Percentiles rank a stretch among this genome's conserved stretches.
phyloP scores from a whole-genome alignment of 2,888 invertebrate species.

The Tipula unca region DNA sequence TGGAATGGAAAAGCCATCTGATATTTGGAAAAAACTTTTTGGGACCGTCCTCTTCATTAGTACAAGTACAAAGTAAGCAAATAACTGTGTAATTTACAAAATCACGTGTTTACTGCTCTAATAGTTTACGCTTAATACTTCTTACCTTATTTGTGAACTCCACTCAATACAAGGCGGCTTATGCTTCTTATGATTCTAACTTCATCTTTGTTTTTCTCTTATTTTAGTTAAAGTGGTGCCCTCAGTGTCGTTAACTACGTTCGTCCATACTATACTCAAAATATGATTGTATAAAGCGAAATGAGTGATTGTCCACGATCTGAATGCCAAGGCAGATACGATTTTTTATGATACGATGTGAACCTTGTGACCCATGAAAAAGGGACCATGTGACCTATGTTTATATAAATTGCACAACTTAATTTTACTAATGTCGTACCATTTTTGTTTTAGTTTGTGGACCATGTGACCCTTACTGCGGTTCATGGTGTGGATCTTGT shows the following conservation, averaged over 20 bases:
- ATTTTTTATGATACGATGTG: conserved; percentile 40
- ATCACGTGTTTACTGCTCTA: not conserved
- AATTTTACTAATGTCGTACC: not conserved
- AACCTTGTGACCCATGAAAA: conserved; percentile 24
- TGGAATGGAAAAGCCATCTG: not conserved
- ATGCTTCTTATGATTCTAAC: not conserved
- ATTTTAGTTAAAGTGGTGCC: conserved; percentile 32
- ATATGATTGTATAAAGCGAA: conserved; percentile 50
- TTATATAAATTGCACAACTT: not conserved
- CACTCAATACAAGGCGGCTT: not conserved
- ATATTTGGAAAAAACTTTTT: not conserved
- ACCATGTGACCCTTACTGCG: conserved; percentile 22
- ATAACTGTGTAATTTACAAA: not conserved
- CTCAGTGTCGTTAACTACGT: conserved; percentile 48
- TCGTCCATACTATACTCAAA: conserved; percentile 46
- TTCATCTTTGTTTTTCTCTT: not conserved
- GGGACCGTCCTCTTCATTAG: not conserved
- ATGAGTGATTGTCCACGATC: conserved; percentile 50
- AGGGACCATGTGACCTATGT: conserved; percentile 24
- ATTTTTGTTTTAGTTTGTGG: conserved; percentile 25
- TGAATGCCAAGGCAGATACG: conserved; percentile 45
- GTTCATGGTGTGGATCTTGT: conserved; percentile 16
- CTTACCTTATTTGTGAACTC: conserved; percentile 17
- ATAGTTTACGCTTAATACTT: not conserved
- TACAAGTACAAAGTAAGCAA: conserved; percentile 15